phyloP scores from a whole-genome alignment of 92 coral and sea anemone species.

The Palythoa heliodiscus region DNA sequence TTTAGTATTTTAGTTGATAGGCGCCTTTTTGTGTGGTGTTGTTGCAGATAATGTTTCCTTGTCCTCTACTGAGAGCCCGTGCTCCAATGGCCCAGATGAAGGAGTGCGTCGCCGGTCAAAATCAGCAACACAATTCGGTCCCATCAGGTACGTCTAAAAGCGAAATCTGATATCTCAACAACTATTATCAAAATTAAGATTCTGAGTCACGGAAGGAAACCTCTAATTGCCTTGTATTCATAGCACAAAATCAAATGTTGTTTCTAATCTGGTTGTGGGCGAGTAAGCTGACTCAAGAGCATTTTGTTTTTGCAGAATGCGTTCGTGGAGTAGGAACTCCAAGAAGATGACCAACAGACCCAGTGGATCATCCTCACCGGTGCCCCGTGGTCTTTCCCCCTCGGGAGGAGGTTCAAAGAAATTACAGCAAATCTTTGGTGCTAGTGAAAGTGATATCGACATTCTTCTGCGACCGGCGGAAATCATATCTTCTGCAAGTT shows the following conservation, averaged over 20 bases:
- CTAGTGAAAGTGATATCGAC: slow-evolving; percentile 99
- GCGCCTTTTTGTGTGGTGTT: not conserved
- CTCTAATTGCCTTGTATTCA: not conserved
- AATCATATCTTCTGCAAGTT: slow-evolving; percentile 68
- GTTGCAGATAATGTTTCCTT: slow-evolving; percentile 87
- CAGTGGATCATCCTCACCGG: slow-evolving; percentile 66
- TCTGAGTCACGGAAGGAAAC: not conserved
- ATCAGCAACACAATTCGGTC: slow-evolving; percentile 82
- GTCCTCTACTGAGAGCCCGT: slow-evolving; percentile 99
- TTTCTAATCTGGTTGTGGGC: not conserved
- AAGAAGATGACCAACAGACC: slow-evolving; percentile 81
- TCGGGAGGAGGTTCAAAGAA: slow-evolving; percentile 98
- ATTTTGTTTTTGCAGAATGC: slow-evolving; percentile 62
- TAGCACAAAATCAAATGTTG: not conserved
- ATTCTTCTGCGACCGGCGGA: slow-evolving; percentile 86
- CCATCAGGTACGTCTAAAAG: slow-evolving; percentile 77
- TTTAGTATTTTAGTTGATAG: not conserved
- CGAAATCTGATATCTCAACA: not conserved
- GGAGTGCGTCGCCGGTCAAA: slow-evolving; percentile 87
- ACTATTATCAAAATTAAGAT: not conserved
- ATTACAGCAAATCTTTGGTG: slow-evolving; percentile 94
- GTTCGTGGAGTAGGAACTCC: slow-evolving; percentile 93
- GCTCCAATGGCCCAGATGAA: slow-evolving; percentile 76
- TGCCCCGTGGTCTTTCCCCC: slow-evolving; percentile 71
- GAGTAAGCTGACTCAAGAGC: not conserved